A percentile compares a stretch with the other conserved stretches of the same genome.
Evolutionary conservation across 2,888 invertebrate genomes (phyloP).

Genomic region (Callyntrura guangdongensis): DNA sequence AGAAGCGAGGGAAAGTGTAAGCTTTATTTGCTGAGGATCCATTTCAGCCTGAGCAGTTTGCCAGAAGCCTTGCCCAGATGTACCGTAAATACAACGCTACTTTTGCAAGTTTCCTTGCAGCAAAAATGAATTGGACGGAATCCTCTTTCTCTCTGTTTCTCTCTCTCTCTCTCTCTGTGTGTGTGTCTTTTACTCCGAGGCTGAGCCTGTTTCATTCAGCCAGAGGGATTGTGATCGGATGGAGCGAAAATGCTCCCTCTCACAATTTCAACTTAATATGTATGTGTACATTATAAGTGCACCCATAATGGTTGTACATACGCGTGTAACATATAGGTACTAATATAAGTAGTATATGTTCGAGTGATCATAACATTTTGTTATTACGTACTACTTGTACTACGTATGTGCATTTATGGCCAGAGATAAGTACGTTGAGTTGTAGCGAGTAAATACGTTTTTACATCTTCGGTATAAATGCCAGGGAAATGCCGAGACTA

Average conservation of each 20-base stretch:
- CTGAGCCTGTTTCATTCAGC: conserved; percentile 70
- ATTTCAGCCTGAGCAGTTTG: conserved; percentile 71
- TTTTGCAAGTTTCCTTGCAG: conserved; percentile 72
- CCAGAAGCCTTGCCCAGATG: conserved; percentile 54
- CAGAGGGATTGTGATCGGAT: conserved; percentile 73
- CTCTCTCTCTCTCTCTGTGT: conserved; percentile 10
- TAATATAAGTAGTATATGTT: conserved; percentile 25
- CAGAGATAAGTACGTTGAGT: conserved; percentile 38
- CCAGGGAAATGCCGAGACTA: conserved; percentile 21
- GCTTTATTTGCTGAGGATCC: conserved; percentile 72
- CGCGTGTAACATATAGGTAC: background rate
- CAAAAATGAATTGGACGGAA: conserved; percentile 76
- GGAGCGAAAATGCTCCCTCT: conserved; percentile 71
- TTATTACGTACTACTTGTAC: background rate
- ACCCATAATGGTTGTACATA: conserved; percentile 4
- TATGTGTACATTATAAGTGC: conserved; percentile 41
- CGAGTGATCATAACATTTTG: conserved; percentile 43
- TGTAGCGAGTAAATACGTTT: conserved; percentile 37
- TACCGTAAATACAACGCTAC: conserved; percentile 66
- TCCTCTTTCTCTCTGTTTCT: conserved; percentile 60
- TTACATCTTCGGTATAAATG: conserved; percentile 24
- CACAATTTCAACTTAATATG: conserved; percentile 61
- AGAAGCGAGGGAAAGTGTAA: conserved; percentile 42
- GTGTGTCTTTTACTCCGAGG: conserved; percentile 41
- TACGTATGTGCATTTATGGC: background rate